These are phyloP conservation scores for Gandaritis pyraliata DNA, from an alignment of 2,888 invertebrate genomes.

Conservation along the genomic window DNA sequence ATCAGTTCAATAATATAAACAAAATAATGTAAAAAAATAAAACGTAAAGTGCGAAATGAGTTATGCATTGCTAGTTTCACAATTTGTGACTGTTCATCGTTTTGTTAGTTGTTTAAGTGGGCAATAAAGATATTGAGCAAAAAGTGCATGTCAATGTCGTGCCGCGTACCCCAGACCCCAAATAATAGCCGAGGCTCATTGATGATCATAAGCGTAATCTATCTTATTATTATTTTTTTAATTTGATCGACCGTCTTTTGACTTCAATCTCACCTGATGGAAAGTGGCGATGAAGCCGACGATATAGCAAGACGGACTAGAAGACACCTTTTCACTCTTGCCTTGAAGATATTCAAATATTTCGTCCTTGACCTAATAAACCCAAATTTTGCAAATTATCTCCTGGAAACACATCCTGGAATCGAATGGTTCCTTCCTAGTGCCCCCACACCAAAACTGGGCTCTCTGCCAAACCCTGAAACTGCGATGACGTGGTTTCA, in stretches of 20 bases:
- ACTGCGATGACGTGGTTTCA: conserved; percentile 9
- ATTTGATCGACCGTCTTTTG: too few relatives aligned
- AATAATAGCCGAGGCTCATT: not conserved
- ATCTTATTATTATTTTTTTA: too few relatives aligned
- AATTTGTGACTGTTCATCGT: not conserved
- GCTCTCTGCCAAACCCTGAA: conserved; percentile 34
- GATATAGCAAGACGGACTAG: too few relatives aligned
- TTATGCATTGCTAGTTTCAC: not conserved
- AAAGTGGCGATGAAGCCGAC: too few relatives aligned
- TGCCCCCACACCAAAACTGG: conserved; percentile 14
- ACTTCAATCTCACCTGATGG: too few relatives aligned
- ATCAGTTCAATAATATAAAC: too few relatives aligned
- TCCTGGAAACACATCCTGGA: not conserved
- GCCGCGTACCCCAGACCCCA: not conserved
- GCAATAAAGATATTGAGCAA: conserved; percentile 1
- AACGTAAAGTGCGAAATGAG: too few relatives aligned
- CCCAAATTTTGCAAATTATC: not conserved
- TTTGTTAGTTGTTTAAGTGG: not conserved
- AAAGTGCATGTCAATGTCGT: not conserved
- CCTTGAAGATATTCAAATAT: too few relatives aligned
- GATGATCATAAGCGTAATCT: too few relatives aligned
- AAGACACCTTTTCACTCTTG: too few relatives aligned
- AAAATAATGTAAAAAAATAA: too few relatives aligned
- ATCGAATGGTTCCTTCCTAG: conserved; percentile 27
- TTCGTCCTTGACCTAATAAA: too few relatives aligned